Conservation (phyloP, 2,888 invertebrate genomes). For the Salpingus planirostris region DNA sequence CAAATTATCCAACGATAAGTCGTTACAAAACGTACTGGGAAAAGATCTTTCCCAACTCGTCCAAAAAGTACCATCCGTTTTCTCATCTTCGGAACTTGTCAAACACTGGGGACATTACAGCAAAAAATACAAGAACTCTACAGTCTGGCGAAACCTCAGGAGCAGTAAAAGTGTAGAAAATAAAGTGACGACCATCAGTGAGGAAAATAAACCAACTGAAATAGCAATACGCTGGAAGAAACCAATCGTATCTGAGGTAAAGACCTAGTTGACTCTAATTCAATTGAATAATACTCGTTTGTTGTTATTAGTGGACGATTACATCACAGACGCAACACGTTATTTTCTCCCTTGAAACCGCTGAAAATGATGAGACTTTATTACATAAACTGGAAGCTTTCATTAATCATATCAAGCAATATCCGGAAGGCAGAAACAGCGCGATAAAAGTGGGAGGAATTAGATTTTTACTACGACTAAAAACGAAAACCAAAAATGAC, state of each 20-base stretch:
- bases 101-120: too few relatives aligned
- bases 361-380: slow-evolving; percentile 49
- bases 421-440: slow-evolving; percentile 61
- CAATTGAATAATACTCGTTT: slow-evolving; percentile 1
- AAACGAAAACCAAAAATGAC: slow-evolving; percentile 38
- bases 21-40: slow-evolving; percentile 36
- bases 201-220: too few relatives aligned
- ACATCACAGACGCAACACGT: slow-evolving; percentile 58
- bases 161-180: too few relatives aligned
- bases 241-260: too few relatives aligned
- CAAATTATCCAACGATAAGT: slow-evolving; percentile 40
- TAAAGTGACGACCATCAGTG: too few relatives aligned
- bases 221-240: too few relatives aligned
- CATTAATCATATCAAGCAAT: slow-evolving; percentile 58
- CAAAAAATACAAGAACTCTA: too few relatives aligned
- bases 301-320: slow-evolving; percentile 46
- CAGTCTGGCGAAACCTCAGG: too few relatives aligned
- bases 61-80: slow-evolving; percentile 42
- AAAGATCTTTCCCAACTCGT: slow-evolving; percentile 43
- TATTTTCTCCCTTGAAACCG: slow-evolving; percentile 50
- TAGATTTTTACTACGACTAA: slow-evolving; percentile 51
- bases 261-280: too few relatives aligned
- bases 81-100: too few relatives aligned
- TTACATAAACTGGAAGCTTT: slow-evolving; percentile 57
- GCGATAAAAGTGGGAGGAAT: slow-evolving; percentile 66